phyloP scores from a whole-genome alignment of 2,113 vertebrate species.

The Podarcis muralis region DNA sequence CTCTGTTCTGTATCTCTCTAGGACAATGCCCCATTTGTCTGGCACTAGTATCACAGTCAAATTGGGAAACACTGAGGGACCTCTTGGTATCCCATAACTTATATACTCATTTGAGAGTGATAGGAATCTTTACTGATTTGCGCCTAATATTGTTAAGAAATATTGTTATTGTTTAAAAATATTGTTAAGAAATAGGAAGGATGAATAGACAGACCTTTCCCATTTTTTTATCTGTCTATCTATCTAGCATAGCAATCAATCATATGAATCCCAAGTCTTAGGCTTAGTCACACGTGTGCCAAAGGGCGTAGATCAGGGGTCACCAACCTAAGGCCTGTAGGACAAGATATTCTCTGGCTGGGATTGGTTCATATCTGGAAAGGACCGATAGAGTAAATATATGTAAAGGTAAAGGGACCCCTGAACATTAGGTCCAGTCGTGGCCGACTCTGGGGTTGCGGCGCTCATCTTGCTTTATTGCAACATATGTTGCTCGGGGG shows the following conservation, averaged over 20 bases:
- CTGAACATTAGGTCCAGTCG: too few relatives aligned
- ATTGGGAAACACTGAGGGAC: background rate
- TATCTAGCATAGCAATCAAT: too few relatives aligned
- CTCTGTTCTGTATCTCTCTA: background rate
- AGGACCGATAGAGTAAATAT: background rate
- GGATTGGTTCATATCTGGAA: background rate
- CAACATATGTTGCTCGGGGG: background rate
- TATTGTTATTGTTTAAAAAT: background rate
- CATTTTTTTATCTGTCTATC: background rate
- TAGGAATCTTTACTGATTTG: background rate
- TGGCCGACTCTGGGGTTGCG: too few relatives aligned
- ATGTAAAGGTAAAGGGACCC: too few relatives aligned
- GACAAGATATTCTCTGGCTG: too few relatives aligned
- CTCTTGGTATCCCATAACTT: background rate
- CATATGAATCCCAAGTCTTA: background rate
- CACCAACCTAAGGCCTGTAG: background rate
- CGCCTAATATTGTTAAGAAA: background rate
- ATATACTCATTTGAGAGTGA: background rate
- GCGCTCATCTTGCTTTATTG: too few relatives aligned
- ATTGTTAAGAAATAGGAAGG: background rate
- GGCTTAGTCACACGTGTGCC: background rate
- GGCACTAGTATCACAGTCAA: background rate
- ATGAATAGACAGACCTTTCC: background rate
- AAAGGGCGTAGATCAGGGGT: background rate
- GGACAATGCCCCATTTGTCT: background rate